phyloP scores from a whole-genome alignment of 2,888 invertebrate species.

The Tuberolachnus salignus region DNA sequence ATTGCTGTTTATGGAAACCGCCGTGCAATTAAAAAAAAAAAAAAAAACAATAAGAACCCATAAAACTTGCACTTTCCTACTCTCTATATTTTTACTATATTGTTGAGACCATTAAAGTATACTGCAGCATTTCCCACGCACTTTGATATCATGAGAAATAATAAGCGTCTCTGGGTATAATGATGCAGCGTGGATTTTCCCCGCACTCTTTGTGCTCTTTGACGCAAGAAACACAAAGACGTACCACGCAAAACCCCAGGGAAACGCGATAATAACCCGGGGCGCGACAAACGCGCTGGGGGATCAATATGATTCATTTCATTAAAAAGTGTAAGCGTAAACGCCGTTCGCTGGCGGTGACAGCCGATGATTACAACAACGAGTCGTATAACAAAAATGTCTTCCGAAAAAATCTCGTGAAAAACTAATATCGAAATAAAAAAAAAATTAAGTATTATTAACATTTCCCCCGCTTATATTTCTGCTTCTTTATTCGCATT shows the following conservation, averaged over 20 bases:
- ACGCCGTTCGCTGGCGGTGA: background rate
- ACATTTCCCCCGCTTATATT: background rate
- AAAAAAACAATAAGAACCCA: too few species aligned
- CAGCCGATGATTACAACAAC: background rate
- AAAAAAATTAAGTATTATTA: too few species aligned
- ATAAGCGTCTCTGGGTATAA: background rate
- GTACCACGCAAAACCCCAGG: constrained; percentile 1
- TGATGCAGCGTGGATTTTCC: constrained; percentile 3
- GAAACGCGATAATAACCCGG: constrained; percentile 13
- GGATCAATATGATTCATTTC: constrained; percentile 45
- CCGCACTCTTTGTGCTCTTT: background rate
- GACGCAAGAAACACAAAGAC: constrained; percentile 30
- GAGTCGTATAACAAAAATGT: background rate
- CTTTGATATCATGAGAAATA: background rate
- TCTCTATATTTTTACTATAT: too few species aligned
- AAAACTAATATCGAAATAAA: too few species aligned
- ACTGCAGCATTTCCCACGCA: too few species aligned
- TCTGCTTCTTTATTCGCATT: background rate
- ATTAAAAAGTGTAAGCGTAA: constrained; percentile 32
- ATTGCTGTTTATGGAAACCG: too few species aligned
- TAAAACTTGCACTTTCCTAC: too few species aligned
- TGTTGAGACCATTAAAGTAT: too few species aligned
- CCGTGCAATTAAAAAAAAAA: too few species aligned
- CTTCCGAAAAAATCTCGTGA: too few species aligned
- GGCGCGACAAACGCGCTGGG: constrained; percentile 20